phyloP scores from a whole-genome alignment of 2,797 vertebrate species.

The Ctenosaura bakeri region DNA sequence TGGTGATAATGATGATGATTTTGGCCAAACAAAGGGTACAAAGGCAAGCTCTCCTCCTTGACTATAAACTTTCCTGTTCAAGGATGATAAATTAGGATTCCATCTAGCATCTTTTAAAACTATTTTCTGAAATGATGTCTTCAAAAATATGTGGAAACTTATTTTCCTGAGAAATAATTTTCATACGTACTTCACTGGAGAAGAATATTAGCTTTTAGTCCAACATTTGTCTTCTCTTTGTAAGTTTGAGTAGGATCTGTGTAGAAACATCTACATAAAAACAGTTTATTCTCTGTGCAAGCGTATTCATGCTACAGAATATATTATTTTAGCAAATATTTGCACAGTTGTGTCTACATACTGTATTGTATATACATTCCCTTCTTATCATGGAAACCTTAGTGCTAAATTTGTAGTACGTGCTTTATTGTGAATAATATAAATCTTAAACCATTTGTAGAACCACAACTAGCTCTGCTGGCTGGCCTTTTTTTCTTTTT shows the following conservation, averaged over 20 bases:
- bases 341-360: constrained; percentile 1
- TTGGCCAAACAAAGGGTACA: not conserved
- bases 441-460: not conserved
- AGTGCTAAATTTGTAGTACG: not conserved
- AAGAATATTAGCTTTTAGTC: not conserved
- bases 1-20: too few relatives aligned
- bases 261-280: not conserved
- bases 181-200: not conserved
- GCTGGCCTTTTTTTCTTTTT: not conserved
- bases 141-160: not conserved
- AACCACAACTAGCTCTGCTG: not conserved
- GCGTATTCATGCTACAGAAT: not conserved
- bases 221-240: not conserved
- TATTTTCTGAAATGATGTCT: not conserved
- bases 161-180: not conserved
- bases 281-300: not conserved
- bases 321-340: not conserved
- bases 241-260: not conserved
- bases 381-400: not conserved
- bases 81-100: not conserved
- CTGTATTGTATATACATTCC: not conserved
- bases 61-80: not conserved
- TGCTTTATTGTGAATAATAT: not conserved
- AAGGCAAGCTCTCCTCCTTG: too few relatives aligned
- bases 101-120: not conserved